Evolutionary conservation across 2,797 vertebrate species (phyloP), one percentile per base, ranked within the genome.

Genomic region (Pangasius sanitwongsei): DNA sequence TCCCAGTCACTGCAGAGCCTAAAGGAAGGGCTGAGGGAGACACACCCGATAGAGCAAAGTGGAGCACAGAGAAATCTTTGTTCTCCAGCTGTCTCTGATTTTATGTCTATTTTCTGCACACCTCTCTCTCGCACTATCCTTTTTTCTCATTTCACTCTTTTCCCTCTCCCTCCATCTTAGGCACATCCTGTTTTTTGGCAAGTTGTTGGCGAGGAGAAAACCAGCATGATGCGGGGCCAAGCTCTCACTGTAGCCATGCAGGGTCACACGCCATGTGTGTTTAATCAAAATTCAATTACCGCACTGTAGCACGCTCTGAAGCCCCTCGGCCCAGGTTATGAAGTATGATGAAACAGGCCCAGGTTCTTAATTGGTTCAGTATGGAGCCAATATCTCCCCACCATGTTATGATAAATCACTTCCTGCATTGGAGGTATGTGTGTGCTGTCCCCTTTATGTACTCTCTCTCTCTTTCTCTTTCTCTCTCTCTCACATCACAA

Each of bases 261-360:
- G 95, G 96, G 96, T 97, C 97, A 97, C 95, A 95, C 96, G 95
- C 96, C 97, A 97, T 97, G 96, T 97, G 97, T 96, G 96, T 98
- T 98, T 97, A 97, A 98, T 98, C 97, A 97, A 97, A 98, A 97
- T 97, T 97, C 96, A 98, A 97, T 98, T 97, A 97, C 97, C 95
- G 95, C 96, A 95, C 96, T 94, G 96, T 95, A 96, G 94, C 96
- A 96, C 94, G 96, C 97, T 96, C 96, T 95, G 96, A 96, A 97
- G 96, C 95, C 96, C 96, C 96, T 95, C 87, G 95, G 96, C 95
- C 95, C 95, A 95, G 96, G 96, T 97, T 97, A 97, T 97, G 96
- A 97, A 97, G 95, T 95, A 97, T 97, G 97, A 97, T 96, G 96
- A 97, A 97, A 97, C 95, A 94, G 95, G 94, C 94, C 95, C 91